These are phyloP conservation scores for Busseola fusca DNA, from an alignment of 2,888 invertebrate species.

Conservation along the genomic window DNA sequence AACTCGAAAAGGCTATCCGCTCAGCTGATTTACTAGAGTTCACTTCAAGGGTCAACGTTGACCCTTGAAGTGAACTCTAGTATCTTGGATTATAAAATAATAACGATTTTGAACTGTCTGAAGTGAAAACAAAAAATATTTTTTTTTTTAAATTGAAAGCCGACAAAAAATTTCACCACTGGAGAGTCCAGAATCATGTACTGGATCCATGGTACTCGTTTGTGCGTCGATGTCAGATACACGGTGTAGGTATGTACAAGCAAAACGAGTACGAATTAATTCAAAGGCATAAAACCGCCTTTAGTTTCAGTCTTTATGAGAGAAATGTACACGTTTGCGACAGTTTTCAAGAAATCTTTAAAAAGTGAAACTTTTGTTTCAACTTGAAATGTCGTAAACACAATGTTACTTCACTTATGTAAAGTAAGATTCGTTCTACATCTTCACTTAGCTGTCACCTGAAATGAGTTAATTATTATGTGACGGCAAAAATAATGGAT, in stretches of 20 bases:
- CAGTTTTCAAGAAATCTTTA: conserved; percentile 45
- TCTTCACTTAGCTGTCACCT: neutral
- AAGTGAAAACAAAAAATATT: neutral
- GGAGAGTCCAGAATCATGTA: too few species aligned
- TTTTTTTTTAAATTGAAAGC: too few species aligned
- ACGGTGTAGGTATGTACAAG: too few species aligned
- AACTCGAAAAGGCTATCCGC: too few species aligned
- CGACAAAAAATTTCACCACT: too few species aligned
- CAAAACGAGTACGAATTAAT: conserved; percentile 1
- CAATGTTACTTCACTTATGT: conserved; percentile 41
- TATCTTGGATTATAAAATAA: too few species aligned
- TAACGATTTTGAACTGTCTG: too few species aligned
- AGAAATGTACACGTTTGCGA: conserved; percentile 24
- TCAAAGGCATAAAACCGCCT: neutral
- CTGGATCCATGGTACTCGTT: too few species aligned
- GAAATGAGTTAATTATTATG: conserved; percentile 9
- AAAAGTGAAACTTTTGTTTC: conserved; percentile 61
- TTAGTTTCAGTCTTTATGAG: neutral
- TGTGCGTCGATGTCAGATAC: too few species aligned
- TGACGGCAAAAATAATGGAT: neutral
- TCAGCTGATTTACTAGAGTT: too few species aligned
- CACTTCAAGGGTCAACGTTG: too few species aligned
- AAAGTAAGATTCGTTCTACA: conserved; percentile 15
- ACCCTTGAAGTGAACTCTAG: too few species aligned
- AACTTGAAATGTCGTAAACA: conserved; percentile 44